Evolutionary conservation across 2,888 invertebrate genomes (phyloP), one percentile per base, ranked within the genome.

Genomic region (Leptothorax acervorum): DNA sequence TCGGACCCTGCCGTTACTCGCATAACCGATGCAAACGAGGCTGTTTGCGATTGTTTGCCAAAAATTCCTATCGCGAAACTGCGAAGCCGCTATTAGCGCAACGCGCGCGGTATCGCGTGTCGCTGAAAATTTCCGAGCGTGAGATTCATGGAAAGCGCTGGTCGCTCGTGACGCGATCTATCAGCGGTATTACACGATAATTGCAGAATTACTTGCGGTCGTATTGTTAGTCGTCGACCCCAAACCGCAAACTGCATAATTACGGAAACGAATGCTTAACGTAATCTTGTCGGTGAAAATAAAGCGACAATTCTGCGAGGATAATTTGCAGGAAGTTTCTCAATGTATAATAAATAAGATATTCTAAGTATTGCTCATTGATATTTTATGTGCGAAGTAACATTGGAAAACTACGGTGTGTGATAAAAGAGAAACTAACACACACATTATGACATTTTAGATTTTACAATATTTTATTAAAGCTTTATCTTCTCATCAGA

Each of bases 81-180:
- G 68, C 53, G 51, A 15, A 45, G 65, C 45, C 23, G 35, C 23
- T 66, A 51, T 75, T 75, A 66, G 23, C 68, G 66, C 48, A 35
- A 23, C 35, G 15, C 35, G 75, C 28, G 28, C 4, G 28, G n/a
- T 55, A 65, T 65, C 66, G 76, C 66, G 66, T 66, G 51, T 53
- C 76, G 76, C 9, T 60, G 76, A 78, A 53, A 66, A 68, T 78
- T 78, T 57, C 6, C 78, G 42, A 68, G 70, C 78, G 76, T 48
- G 76, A 65, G 66, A 42, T 68, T 75, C 63, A 63, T 15, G 74
- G 63, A 48, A 48, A 75, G 28, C 51, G 75, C 8, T 35, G 51
- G 65, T 23, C 48, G 65, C 75, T 75, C 75, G 75, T 75, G 75
- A 68, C 42, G 23, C 70, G 42, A 68, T 55, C 78, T 68, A 76